Conservation (phyloP, 2,888 invertebrate genomes). For the Aproaerema taeniolella region DNA sequence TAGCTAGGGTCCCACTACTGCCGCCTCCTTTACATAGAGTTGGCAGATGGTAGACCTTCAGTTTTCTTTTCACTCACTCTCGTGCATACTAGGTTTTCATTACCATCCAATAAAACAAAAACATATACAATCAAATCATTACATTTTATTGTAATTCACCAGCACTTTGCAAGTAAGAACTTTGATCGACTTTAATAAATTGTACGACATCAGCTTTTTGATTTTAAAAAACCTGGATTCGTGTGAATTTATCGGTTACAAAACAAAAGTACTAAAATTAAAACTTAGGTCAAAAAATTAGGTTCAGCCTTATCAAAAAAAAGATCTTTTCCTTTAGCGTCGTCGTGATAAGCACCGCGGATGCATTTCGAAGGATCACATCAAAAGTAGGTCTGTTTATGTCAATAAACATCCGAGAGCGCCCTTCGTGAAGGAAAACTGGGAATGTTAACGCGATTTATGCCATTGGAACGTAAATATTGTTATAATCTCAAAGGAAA, state of each 20-base stretch:
- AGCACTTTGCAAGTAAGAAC: constrained; percentile 63
- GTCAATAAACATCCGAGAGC: constrained; percentile 59
- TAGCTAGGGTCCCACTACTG: too few relatives aligned
- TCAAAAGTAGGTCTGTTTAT: constrained; percentile 56
- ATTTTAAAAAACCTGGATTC: constrained; percentile 53
- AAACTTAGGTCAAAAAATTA: constrained; percentile 67
- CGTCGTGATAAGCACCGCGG: constrained; percentile 54
- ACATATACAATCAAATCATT: constrained; percentile 49
- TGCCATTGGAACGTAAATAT: too few relatives aligned
- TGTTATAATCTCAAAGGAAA: too few relatives aligned
- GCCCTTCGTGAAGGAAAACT: constrained; percentile 66
- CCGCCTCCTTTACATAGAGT: too few relatives aligned
- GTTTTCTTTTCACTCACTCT: too few relatives aligned
- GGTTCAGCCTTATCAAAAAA: constrained; percentile 76
- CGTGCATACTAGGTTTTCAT: too few relatives aligned
- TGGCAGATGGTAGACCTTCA: too few relatives aligned
- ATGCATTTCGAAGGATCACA: constrained; percentile 56
- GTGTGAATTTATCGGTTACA: constrained; percentile 65
- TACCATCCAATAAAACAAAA: background rate
- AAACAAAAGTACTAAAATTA: constrained; percentile 62
- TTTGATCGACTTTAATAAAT: constrained; percentile 70
- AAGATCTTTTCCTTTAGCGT: constrained; percentile 69
- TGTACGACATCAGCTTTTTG: constrained; percentile 64
- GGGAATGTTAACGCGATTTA: constrained; percentile 64
- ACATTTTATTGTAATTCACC: constrained; percentile 67